A percentile compares a stretch with the other conserved stretches of the same genome.
These are phyloP conservation scores for Arctocebus calabarensis DNA, from an alignment of 2,797 vertebrate species.

Conservation along the genomic window DNA sequence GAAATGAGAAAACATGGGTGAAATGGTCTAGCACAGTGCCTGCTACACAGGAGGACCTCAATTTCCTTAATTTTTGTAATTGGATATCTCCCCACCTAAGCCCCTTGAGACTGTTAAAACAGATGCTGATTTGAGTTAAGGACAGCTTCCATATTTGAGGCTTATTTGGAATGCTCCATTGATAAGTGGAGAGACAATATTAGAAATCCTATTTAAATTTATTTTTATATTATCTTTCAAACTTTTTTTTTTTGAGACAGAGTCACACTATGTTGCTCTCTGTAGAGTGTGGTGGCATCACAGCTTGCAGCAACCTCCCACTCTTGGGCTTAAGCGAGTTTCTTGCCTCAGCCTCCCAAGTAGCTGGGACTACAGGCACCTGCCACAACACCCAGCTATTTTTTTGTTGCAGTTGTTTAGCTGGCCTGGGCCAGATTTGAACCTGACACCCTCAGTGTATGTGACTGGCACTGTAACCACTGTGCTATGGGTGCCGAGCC, in stretches of 20 bases:
- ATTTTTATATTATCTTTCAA: background rate
- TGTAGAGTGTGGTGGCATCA: too few relatives aligned
- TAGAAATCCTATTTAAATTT: conserved; percentile 30
- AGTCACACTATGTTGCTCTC: too few relatives aligned
- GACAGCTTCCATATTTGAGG: background rate
- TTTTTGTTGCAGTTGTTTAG: too few relatives aligned
- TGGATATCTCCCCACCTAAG: background rate
- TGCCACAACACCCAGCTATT: too few relatives aligned
- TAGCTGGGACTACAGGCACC: too few relatives aligned
- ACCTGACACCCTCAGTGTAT: too few relatives aligned
- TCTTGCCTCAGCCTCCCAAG: too few relatives aligned
- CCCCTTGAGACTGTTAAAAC: background rate
- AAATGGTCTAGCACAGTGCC: background rate
- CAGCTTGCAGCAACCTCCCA: too few relatives aligned
- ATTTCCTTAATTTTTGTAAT: background rate
- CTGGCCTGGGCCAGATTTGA: too few relatives aligned
- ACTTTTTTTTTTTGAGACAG: background rate
- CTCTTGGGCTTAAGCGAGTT: too few relatives aligned
- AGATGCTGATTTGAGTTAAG: background rate
- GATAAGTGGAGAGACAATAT: background rate
- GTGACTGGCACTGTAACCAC: too few relatives aligned
- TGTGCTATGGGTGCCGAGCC: too few relatives aligned
- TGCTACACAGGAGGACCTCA: background rate
- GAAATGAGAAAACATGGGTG: background rate
- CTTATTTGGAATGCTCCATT: background rate